phyloP scores from a whole-genome alignment of 2,888 invertebrate species.

The Coleophora flavipennella region DNA sequence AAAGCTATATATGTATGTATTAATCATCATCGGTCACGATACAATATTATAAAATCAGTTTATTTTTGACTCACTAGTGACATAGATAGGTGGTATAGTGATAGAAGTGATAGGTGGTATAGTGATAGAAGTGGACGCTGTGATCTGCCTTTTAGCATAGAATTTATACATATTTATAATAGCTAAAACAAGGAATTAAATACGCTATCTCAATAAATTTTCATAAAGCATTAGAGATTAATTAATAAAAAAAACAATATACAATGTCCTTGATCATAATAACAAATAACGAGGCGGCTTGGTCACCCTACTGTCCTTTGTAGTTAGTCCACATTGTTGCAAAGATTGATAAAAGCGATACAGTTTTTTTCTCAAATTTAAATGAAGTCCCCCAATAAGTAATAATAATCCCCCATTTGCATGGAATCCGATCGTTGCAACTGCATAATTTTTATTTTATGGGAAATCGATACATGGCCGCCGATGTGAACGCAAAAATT shows the following conservation, averaged over 20 bases:
- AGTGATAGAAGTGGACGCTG: neutral
- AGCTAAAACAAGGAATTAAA: neutral
- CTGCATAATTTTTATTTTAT: conserved; percentile 34
- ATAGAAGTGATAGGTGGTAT: no score
- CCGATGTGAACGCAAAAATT: no score
- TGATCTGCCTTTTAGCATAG: neutral
- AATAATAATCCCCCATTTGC: conserved; percentile 54
- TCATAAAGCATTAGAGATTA: neutral
- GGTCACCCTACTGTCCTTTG: conserved; percentile 45
- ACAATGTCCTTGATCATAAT: no score
- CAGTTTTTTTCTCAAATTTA: conserved; percentile 64
- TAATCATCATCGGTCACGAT: no score
- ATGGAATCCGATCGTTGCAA: conserved; percentile 39
- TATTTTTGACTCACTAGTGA: no score
- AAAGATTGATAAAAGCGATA: conserved; percentile 61
- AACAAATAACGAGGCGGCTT: conserved; percentile 5
- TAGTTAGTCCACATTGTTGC: conserved; percentile 45
- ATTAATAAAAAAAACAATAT: neutral
- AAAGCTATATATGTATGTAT: no score
- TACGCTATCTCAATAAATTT: neutral
- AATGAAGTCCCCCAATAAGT: conserved; percentile 50
- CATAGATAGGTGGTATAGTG: no score
- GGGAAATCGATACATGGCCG: conserved; percentile 15
- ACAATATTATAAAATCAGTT: no score
- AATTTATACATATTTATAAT: neutral